These are phyloP conservation scores for Tipula unca DNA, from an alignment of 2,888 invertebrate genomes.

Conservation along the genomic window DNA sequence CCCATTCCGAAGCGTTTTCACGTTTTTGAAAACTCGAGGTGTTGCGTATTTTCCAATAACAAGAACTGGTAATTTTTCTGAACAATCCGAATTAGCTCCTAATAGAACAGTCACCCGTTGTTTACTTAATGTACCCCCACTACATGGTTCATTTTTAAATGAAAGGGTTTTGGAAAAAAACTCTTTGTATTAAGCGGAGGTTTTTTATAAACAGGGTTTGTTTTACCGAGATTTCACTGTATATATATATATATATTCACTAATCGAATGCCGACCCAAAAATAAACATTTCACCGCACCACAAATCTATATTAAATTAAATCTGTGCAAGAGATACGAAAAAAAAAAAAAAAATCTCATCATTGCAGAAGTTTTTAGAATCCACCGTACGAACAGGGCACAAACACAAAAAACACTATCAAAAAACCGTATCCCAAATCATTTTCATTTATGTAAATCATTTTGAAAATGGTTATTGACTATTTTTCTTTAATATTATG, in stretches of 20 bases:
- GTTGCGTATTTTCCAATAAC: too few species aligned
- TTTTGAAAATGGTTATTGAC: background rate
- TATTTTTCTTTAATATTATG: conserved; percentile 14
- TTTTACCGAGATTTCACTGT: too few species aligned
- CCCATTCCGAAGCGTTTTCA: too few species aligned
- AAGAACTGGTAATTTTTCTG: too few species aligned
- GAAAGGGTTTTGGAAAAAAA: too few species aligned
- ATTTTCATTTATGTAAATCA: conserved; percentile 8
- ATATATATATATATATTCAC: background rate
- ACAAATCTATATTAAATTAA: background rate
- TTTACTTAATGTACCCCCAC: too few species aligned
- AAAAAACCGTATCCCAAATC: background rate
- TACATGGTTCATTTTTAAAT: too few species aligned
- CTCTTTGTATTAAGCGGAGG: too few species aligned
- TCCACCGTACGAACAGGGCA: background rate
- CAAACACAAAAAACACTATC: background rate
- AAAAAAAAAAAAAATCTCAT: background rate
- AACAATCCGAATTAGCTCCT: too few species aligned
- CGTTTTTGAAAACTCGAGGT: too few species aligned
- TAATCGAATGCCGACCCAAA: background rate
- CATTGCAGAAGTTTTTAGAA: background rate
- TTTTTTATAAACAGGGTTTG: too few species aligned
- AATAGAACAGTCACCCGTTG: too few species aligned
- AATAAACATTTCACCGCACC: background rate
- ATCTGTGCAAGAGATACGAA: background rate